Evolutionary conservation across 2,888 invertebrate genomes (phyloP), one percentile per base, ranked within the genome.

Genomic region (Stratiomys singularior): DNA sequence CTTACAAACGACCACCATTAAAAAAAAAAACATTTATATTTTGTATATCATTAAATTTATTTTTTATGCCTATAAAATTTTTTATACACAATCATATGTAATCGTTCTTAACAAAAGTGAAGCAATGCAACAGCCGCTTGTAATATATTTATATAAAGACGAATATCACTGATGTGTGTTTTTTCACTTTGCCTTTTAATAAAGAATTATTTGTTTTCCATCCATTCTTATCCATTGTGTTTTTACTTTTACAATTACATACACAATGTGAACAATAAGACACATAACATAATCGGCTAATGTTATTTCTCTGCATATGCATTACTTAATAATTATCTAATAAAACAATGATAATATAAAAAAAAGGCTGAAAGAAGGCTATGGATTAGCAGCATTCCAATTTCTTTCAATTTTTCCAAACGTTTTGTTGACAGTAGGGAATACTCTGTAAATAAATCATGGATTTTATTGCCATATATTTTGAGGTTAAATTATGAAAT

Each of bases 341-440:
- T 37, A 58, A 58, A 71, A 71, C 37, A 37, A 56, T 58, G 25
- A 46, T 60, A 60, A 60, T 7, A 60, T 52, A 4, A 13, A 15
- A 23, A 60, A 15, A 23, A 60, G 21, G 1, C 13, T 60, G 5
- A 21, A 60, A 25, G 52, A 60, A 60, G 0, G 0, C 23, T 60
- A 23, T 60, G 21, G 5, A 18, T 23, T 21, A 60, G 5, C 9
- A 11, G 60, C 23, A 18, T 74, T 60, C 37, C 13, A 37, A 13
- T 71, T 71, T 71, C 18, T 52, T 74, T 64, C 37, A 37, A 37
- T 71, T 46, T 44, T 44, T 23, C 87, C 87, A 87, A n/a, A 85
- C 85, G 76, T 84, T 83, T 74, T 83, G 83, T 80, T 83, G 84
- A 81, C 88, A 88, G 81, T 88, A 85, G 4, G 84, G 81, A 28